Evolutionary conservation across 1,140 invertebrate species (phyloP).

Genomic region (Drosophila sulfurigaster): DNA sequence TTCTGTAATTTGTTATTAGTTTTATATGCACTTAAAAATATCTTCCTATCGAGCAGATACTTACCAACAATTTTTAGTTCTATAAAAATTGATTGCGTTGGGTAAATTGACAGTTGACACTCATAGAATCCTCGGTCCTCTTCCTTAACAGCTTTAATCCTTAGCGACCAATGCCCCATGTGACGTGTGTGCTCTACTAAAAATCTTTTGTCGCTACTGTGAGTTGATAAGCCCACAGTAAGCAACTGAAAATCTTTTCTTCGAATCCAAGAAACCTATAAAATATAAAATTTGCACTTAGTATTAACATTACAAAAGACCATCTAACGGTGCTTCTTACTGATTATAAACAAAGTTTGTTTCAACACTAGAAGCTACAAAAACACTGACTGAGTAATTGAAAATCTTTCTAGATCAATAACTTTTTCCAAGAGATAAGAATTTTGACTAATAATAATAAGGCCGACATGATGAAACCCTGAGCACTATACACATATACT

Average conservation of each 20-base stretch:
- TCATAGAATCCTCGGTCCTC: constrained; percentile 92
- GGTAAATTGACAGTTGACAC: constrained; percentile 92
- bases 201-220: constrained; percentile 90
- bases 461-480: too few relatives aligned
- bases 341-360: too few relatives aligned
- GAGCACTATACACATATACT: constrained; percentile 76
- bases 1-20: constrained; percentile 85
- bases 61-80: constrained; percentile 92
- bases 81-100: constrained; percentile 91
- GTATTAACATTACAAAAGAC: too few relatives aligned
- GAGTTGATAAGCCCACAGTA: constrained; percentile 90
- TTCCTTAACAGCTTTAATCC: constrained; percentile 89
- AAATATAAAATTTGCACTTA: constrained; percentile 12
- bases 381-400: too few relatives aligned
- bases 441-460: too few relatives aligned
- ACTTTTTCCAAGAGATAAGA: too few relatives aligned
- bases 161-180: constrained; percentile 90
- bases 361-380: too few relatives aligned
- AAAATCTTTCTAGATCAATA: too few relatives aligned
- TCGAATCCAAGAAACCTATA: constrained; percentile 90
- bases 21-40: neutral
- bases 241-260: constrained; percentile 90
- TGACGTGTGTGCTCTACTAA: constrained; percentile 93
- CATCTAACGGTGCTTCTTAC: too few relatives aligned
- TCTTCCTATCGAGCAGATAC: constrained; percentile 63